Conservation (phyloP, 2,113 vertebrate genomes). For the Mandrillus leucophaeus region DNA sequence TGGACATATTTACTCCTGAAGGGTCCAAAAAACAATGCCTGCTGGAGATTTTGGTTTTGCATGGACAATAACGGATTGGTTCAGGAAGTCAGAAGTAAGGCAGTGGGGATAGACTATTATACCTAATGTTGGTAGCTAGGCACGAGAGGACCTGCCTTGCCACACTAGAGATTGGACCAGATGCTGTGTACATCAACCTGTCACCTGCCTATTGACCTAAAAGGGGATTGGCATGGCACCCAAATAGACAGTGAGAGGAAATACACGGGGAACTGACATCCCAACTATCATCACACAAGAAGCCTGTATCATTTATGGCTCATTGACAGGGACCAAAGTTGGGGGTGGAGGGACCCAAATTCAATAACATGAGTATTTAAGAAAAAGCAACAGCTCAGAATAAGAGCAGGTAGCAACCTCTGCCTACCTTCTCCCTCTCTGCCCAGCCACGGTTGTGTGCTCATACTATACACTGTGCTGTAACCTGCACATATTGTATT, state of each 20-base stretch:
- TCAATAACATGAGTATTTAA: background rate
- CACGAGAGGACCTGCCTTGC: rapidly evolving
- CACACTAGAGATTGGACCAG: background rate
- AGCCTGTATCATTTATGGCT: background rate
- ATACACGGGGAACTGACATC: background rate
- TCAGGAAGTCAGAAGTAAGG: background rate
- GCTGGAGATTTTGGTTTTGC: background rate
- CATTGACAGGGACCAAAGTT: background rate
- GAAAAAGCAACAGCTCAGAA: background rate
- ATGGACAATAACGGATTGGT: background rate
- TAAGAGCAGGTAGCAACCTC: background rate
- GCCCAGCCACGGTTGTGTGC: background rate
- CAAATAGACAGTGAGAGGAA: background rate
- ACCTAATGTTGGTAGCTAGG: background rate
- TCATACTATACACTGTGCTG: background rate
- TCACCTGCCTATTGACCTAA: background rate
- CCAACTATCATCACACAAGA: background rate
- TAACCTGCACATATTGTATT: background rate
- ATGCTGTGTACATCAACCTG: background rate
- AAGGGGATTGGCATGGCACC: background rate
- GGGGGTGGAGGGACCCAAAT: background rate
- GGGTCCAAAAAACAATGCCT: background rate
- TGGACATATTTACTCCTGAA: background rate
- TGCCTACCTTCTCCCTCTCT: background rate
- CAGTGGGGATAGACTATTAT: background rate